Conservation (phyloP, 2,888 invertebrate genomes). For the Hymenopus coronatus region DNA sequence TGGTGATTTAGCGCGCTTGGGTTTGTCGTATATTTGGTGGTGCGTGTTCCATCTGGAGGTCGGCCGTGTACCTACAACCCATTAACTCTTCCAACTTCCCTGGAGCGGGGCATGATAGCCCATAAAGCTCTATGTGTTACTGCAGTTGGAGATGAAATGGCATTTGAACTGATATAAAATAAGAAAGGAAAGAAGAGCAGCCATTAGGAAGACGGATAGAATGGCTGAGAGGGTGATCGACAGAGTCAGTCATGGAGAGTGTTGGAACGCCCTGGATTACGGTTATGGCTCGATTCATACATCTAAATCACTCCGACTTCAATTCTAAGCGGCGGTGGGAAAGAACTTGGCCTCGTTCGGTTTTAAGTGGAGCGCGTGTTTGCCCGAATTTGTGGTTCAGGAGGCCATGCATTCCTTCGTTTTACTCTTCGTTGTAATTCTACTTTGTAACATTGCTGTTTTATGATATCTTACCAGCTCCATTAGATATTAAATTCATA, state of each 20-base stretch:
- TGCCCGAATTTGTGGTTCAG: not conserved
- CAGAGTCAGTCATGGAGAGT: not conserved
- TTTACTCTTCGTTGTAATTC: not conserved
- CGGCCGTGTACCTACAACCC: not conserved
- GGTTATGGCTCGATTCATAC: not conserved
- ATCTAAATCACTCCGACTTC: not conserved
- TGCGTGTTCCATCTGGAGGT: not conserved
- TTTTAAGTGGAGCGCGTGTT: not conserved
- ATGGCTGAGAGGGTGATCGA: not conserved
- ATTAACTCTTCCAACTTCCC: not conserved
- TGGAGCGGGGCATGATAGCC: conserved; percentile 7
- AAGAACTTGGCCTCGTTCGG: not conserved
- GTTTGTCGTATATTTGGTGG: not conserved
- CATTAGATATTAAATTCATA: too few species aligned
- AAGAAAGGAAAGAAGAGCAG: not conserved
- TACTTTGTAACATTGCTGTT: not conserved
- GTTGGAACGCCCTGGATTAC: not conserved
- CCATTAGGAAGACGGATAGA: conserved; percentile 1
- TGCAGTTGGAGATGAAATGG: conserved; percentile 3
- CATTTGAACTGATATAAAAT: not conserved
- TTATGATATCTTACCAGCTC: too few species aligned
- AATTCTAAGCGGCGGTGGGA: not conserved
- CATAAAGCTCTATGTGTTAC: conserved; percentile 22
- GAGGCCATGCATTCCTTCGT: not conserved
- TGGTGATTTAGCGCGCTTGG: not conserved